A percentile compares a stretch with the other conserved stretches of the same genome.
These are phyloP conservation scores for Meleagris gallopavo DNA, from an alignment of 2,113 vertebrate genomes.

Conservation along the genomic window DNA sequence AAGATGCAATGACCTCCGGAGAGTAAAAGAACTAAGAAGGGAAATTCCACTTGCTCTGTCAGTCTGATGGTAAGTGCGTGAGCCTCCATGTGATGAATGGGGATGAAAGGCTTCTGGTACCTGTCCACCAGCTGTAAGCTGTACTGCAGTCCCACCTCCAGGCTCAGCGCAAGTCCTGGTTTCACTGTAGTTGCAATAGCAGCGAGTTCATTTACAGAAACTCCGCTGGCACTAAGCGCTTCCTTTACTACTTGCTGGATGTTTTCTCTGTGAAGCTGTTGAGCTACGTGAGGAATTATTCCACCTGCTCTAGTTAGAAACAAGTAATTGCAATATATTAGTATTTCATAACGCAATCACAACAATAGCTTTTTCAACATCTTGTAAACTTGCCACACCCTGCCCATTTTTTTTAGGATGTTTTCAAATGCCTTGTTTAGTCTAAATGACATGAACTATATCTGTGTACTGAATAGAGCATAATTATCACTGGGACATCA, in stretches of 20 bases:
- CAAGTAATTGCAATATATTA: not conserved
- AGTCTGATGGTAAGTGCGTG: slow-evolving; percentile 92
- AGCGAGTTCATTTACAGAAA: slow-evolving; percentile 79
- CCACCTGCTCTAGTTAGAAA: slow-evolving; percentile 86
- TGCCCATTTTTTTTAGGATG: not conserved
- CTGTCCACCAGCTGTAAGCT: slow-evolving; percentile 81
- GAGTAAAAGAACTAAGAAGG: slow-evolving; percentile 92
- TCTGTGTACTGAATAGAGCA: not conserved
- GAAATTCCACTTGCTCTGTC: slow-evolving; percentile 84
- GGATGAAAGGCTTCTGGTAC: slow-evolving; percentile 89
- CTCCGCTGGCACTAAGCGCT: slow-evolving; percentile 78
- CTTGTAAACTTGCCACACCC: not conserved
- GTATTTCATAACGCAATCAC: rapidly evolving
- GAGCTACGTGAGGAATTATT: slow-evolving; percentile 91
- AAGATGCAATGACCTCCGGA: slow-evolving; percentile 95
- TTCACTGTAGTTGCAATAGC: slow-evolving; percentile 92
- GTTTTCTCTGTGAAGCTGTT: slow-evolving; percentile 89
- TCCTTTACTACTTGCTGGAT: slow-evolving; percentile 87
- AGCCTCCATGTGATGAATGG: slow-evolving; percentile 98
- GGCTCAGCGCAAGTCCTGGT: slow-evolving; percentile 89
- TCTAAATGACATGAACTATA: not conserved
- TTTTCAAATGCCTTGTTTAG: not conserved
- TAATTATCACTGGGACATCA: not conserved
- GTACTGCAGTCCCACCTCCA: slow-evolving; percentile 88
- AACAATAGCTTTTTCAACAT: not conserved